These are phyloP conservation scores for Sprattus sprattus DNA, from an alignment of 2,113 vertebrate species.

Conservation along the genomic window DNA sequence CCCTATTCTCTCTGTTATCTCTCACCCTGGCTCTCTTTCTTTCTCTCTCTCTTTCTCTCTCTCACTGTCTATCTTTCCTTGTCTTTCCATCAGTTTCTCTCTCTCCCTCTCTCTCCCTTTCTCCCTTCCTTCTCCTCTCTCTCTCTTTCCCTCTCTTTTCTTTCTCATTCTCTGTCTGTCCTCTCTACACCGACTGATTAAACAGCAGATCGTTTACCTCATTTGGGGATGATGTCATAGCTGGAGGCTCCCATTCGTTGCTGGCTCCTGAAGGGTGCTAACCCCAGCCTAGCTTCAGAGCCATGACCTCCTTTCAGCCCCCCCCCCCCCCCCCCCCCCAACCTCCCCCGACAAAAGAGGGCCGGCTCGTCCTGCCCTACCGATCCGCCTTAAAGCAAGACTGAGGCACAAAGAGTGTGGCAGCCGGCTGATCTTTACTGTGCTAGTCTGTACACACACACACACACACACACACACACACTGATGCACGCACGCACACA, in stretches of 20 bases:
- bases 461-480: background rate
- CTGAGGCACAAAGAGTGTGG: conserved; percentile 44
- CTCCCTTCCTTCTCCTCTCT: background rate
- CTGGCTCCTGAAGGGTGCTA: conserved; percentile 52
- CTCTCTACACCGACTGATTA: conserved; percentile 54
- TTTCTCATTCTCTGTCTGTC: background rate
- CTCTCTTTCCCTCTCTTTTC: background rate
- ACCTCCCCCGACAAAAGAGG: conserved; percentile 7
- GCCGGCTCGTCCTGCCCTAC: conserved; percentile 45
- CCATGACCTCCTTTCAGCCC: conserved; percentile 58
- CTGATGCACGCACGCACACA: background rate
- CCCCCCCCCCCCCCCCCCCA: conserved; percentile 14
- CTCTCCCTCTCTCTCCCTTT: background rate
- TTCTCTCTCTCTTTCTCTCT: background rate
- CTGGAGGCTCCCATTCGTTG: conserved; percentile 54
- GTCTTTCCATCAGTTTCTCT: background rate
- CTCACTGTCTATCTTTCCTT: background rate
- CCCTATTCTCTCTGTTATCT: background rate
- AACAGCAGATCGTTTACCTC: conserved; percentile 59
- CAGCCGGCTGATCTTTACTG: conserved; percentile 50
- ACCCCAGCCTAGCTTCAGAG: conserved; percentile 39
- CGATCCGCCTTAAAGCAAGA: conserved; percentile 47
- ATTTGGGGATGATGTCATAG: conserved; percentile 62
- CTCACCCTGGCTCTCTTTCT: background rate
- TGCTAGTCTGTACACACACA: conserved; percentile 17